Evolutionary conservation across 2,113 vertebrate species (phyloP).

Genomic region (Xenopus laevis): DNA sequence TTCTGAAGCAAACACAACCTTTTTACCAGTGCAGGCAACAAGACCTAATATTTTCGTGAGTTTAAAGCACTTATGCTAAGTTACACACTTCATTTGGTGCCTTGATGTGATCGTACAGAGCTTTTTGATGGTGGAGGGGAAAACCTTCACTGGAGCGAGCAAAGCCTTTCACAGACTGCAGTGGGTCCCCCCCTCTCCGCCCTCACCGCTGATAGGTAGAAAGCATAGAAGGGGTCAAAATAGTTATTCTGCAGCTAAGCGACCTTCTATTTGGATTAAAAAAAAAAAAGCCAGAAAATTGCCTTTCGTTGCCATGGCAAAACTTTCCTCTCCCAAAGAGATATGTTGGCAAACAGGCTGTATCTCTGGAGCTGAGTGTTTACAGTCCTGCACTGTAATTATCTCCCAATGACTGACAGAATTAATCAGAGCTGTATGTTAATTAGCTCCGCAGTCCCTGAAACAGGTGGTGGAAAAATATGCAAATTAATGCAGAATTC

Average conservation of each 20-base stretch:
- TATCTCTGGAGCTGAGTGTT: constrained; percentile 74
- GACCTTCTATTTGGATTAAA: constrained; percentile 70
- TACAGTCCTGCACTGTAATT: constrained; percentile 74
- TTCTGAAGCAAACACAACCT: too few relatives aligned
- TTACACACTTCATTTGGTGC: too few relatives aligned
- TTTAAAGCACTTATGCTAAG: too few relatives aligned
- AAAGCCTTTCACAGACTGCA: constrained; percentile 38
- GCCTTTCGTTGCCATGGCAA: constrained; percentile 75
- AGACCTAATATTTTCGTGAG: too few relatives aligned
- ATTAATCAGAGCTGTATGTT: constrained; percentile 98
- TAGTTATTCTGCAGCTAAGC: constrained; percentile 48
- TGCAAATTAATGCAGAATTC: constrained; percentile 99
- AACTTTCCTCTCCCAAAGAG: constrained; percentile 71
- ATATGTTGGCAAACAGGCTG: constrained; percentile 78
- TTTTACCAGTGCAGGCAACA: too few relatives aligned
- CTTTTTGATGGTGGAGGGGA: too few relatives aligned
- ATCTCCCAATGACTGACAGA: constrained; percentile 89
- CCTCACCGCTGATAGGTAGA: constrained; percentile 59
- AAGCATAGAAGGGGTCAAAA: constrained; percentile 37
- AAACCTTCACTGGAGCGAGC: too few relatives aligned
- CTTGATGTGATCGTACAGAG: too few relatives aligned
- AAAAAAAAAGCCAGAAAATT: constrained; percentile 70
- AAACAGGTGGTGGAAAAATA: constrained; percentile 98
- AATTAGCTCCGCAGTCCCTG: constrained; percentile 93
- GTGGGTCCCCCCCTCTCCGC: constrained; percentile 57